A percentile compares a stretch with the other conserved stretches of the same genome.
Evolutionary conservation across 2,797 vertebrate species (phyloP).

Genomic region (Macrochelys suwanniensis): DNA sequence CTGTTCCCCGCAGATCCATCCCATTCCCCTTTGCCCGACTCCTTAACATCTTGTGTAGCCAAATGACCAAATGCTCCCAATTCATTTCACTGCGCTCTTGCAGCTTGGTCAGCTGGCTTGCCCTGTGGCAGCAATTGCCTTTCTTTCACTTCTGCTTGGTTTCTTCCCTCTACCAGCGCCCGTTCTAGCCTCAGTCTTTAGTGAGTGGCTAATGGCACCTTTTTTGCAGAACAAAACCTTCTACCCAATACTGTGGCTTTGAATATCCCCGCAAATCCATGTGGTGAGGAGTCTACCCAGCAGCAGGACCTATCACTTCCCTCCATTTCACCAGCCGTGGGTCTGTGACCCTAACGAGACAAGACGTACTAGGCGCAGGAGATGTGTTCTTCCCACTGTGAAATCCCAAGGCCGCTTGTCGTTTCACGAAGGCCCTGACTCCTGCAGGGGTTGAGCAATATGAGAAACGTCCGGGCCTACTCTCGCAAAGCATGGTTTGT

Average conservation of each 20-base stretch:
- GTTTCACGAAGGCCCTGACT: neutral
- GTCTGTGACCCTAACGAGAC: neutral
- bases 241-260: neutral
- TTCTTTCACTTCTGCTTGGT: too few species aligned
- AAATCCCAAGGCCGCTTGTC: neutral
- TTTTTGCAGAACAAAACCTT: neutral
- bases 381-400: rapidly evolving
- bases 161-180: too few species aligned
- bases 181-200: neutral
- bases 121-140: too few species aligned
- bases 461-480: neutral
- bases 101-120: too few species aligned
- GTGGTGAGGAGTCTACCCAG: neutral
- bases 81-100: too few species aligned
- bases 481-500: rapidly evolving
- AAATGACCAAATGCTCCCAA: too few species aligned
- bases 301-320: neutral
- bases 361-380: rapidly evolving
- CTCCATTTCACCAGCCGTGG: neutral
- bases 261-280: neutral
- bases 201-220: neutral
- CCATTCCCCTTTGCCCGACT: too few species aligned
- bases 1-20: too few species aligned
- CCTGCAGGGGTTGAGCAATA: neutral
- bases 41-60: too few species aligned